Evolutionary conservation across 1,140 invertebrate species (phyloP), one percentile per base, ranked within the genome.

Genomic region (Cherax quadricarinatus): DNA sequence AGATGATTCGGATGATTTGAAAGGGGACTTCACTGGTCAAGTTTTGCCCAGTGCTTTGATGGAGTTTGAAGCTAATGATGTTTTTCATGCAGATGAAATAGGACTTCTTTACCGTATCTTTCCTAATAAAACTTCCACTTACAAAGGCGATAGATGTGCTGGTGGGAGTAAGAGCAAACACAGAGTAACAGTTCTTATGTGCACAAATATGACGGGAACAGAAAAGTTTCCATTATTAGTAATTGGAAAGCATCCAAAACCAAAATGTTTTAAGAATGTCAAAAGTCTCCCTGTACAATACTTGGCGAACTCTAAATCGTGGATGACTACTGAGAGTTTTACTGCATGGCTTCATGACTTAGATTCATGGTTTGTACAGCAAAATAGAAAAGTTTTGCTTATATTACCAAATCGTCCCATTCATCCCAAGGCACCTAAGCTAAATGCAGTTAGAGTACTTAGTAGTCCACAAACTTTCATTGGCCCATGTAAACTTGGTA

Each of bases 151-250:
- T 18, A 81, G 93, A 30, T 93, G 93, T 84, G 86, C 88, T 51
- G 93, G 94, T 80, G 94, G 94, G 14, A 95, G 95, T 93, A 85
- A 93, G 75, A 93, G 90, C 30, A 95, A 95, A 91, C 94, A 95
- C 53, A 86, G 94, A 66, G 92, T 95, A 1, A 95, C 94, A 7
- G 94, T 94, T n/a, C 83, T 95, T 6, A 92, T 95, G 14, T 94
- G 93, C 79, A 92, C 93, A 18, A 95, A 95, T 86, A 94, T 94
- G 94, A 87, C 88, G 21, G 95, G 95, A 12, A 94, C 94, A 12
- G 94, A 95, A 81, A 95, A 95, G 73, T 92, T 93, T 84, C 91
- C 93, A 30, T 82, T 93, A 53, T 87, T 93, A 53, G 93, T 93
- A 14, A 92, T 92, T 62, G 93, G 93, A 18, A 92, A 92, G 16